These are phyloP conservation scores for Sebastes taczanowskii DNA, from an alignment of 2,797 vertebrate genomes.

Conservation along the genomic window DNA sequence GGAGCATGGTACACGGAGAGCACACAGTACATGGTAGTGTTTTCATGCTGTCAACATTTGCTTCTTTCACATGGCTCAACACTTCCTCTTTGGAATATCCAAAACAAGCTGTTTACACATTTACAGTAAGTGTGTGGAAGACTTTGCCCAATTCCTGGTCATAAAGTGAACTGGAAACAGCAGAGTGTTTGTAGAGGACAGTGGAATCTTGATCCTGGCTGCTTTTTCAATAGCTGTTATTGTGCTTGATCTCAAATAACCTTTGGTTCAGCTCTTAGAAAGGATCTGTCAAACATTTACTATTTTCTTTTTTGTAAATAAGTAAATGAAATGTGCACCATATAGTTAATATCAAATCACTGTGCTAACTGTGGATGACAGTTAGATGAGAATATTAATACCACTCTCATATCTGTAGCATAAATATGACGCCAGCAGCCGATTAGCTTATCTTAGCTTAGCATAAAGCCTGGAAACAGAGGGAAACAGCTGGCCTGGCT, in stretches of 20 bases:
- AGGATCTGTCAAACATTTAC: neutral
- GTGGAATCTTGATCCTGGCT: neutral
- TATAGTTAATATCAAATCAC: no score
- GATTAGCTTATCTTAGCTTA: no score
- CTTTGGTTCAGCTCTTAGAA: neutral
- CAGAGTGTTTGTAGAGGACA: neutral
- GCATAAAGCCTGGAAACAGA: no score
- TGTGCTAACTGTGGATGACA: no score
- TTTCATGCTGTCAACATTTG: slow-evolving; percentile 1
- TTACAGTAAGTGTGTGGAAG: neutral
- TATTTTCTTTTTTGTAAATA: no score
- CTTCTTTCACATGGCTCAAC: slow-evolving; percentile 1
- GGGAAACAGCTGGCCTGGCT: no score
- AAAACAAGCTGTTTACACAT: slow-evolving; percentile 20
- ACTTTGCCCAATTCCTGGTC: neutral
- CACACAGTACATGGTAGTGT: neutral
- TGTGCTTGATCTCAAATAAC: neutral
- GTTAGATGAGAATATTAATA: no score
- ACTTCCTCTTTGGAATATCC: slow-evolving; percentile 31
- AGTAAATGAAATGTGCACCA: no score
- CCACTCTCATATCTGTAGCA: no score
- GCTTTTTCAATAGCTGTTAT: neutral
- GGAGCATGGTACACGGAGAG: neutral
- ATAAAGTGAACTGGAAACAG: neutral
- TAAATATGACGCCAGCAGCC: no score